Conservation (phyloP, 2,888 invertebrate genomes). For the Dorcus hopei region DNA sequence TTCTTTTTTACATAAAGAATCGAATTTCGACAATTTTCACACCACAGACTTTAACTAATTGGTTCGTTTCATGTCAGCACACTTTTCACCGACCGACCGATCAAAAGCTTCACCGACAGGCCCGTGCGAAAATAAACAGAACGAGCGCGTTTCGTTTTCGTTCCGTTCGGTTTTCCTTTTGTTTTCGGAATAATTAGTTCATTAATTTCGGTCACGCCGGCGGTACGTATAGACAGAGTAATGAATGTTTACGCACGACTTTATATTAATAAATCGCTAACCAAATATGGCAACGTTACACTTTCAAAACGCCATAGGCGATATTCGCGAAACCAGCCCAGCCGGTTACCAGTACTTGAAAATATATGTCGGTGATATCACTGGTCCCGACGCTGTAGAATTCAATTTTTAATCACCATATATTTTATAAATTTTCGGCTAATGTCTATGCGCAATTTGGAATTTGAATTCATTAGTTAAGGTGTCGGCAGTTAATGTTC, state of each 20-base stretch:
- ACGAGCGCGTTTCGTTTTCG: background rate
- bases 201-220: slow-evolving; percentile 8
- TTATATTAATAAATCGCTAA: slow-evolving; percentile 8
- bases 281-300: slow-evolving; percentile 29
- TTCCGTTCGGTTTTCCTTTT: background rate
- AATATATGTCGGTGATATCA: slow-evolving; percentile 24
- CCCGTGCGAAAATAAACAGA: too few species aligned
- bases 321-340: slow-evolving; percentile 24
- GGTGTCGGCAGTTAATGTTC: too few species aligned
- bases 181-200: background rate
- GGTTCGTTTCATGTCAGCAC: too few species aligned
- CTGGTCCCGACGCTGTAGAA: background rate
- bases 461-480: too few species aligned
- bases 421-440: too few species aligned
- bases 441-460: too few species aligned
- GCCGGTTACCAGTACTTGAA: slow-evolving; percentile 24
- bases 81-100: too few species aligned
- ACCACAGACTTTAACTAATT: too few species aligned
- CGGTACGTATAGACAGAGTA: slow-evolving; percentile 5
- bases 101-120: too few species aligned
- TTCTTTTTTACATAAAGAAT: too few species aligned
- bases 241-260: slow-evolving; percentile 5
- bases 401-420: background rate
- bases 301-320: slow-evolving; percentile 26
- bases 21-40: too few species aligned